phyloP scores from a whole-genome alignment of 2,888 invertebrate species.

The Trachelus iudaicus region DNA sequence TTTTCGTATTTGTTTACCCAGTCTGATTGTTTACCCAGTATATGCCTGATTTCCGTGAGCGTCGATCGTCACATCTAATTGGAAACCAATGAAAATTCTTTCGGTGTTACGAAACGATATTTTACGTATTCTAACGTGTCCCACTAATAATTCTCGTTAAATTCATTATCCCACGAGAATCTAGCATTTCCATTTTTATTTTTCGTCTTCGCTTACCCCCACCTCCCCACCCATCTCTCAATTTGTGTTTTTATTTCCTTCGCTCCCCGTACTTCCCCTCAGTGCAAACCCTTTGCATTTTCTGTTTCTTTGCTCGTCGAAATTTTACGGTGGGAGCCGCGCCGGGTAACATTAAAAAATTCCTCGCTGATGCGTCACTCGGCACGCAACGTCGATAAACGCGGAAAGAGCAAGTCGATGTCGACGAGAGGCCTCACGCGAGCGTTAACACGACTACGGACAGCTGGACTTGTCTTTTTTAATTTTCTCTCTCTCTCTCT shows the following conservation, averaged over 20 bases:
- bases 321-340: no score
- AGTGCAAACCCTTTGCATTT: background rate
- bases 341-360: constrained; percentile 38
- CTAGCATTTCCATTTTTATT: background rate
- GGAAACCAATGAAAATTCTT: no score
- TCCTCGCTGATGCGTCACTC: constrained; percentile 46
- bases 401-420: constrained; percentile 4
- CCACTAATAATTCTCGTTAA: background rate
- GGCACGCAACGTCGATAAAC: constrained; percentile 39
- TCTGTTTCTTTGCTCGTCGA: no score
- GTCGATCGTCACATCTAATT: no score
- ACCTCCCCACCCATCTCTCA: no score
- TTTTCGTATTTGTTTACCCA: background rate
- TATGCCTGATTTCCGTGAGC: background rate
- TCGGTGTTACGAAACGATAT: background rate
- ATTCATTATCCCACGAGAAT: background rate
- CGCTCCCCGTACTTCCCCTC: background rate
- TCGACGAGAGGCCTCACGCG: background rate
- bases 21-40: no score
- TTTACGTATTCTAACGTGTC: background rate
- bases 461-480: background rate
- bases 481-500: background rate
- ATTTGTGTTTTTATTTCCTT: background rate
- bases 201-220: no score
- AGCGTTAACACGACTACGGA: background rate